Evolutionary conservation across 1,140 invertebrate genomes (phyloP), one percentile per base, ranked within the genome.

Genomic region (Battus philenor): DNA sequence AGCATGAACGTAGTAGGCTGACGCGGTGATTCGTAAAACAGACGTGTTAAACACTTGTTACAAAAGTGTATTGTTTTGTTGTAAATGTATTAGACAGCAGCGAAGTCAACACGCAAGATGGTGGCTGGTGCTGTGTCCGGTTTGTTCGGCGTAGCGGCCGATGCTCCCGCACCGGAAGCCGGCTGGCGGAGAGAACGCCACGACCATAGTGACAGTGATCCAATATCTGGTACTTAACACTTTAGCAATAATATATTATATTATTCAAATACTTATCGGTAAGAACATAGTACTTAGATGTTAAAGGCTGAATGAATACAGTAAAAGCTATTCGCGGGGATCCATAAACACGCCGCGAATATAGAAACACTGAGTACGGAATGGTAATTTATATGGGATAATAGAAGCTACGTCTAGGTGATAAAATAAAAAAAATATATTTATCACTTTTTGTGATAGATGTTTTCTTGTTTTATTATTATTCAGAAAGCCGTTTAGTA

Each of bases 41-140:
- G n/a, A n/a, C n/a, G n/a, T n/a, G n/a, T n/a, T n/a, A n/a, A n/a
- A n/a, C n/a, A n/a, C n/a, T n/a, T n/a, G n/a, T n/a, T n/a, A n/a
- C n/a, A n/a, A n/a, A n/a, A n/a, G n/a, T n/a, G n/a, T n/a, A n/a
- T n/a, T n/a, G n/a, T n/a, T n/a, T n/a, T n/a, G n/a, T n/a, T n/a
- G n/a, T n/a, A n/a, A n/a, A n/a, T n/a, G n/a, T n/a, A n/a, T n/a
- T 30, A 77, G 75, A 62, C 46, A 8, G 53, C 66, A 12, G 75
- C 68, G 1, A 74, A 65, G 31, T 84, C 79, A 8, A 63, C 73
- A 0, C 66, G 74, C 6, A 64, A 66, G 10, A 56, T 81, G 44
- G 80, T 81, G 9, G 80, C 69, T 0, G 80, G 80, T 4, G 76
- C 80, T 0, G 70, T 84, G 10, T 84, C 80, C 3, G 80, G 80